A percentile compares a stretch with the other conserved stretches of the same genome.
phyloP scores from a whole-genome alignment of 2,113 vertebrate species.

The Acrocephalus arundinaceus region DNA sequence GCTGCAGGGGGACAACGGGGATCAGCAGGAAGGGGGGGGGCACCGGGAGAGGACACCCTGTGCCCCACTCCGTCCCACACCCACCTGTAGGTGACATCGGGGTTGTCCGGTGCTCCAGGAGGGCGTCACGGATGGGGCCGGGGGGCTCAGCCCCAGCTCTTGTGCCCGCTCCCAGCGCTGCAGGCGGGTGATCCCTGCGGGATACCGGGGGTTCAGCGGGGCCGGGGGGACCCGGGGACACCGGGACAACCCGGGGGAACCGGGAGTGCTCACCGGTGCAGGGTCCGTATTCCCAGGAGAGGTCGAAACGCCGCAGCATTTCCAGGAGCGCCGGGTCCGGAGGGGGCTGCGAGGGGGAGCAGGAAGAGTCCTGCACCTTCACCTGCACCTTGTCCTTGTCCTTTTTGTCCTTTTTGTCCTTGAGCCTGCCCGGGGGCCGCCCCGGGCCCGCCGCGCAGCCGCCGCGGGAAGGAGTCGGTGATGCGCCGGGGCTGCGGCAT shows the following conservation, averaged over 20 bases:
- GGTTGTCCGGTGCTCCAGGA: neutral
- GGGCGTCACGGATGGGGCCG: neutral
- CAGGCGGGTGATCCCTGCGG: neutral
- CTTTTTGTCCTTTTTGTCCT: neutral
- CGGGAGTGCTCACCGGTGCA: neutral
- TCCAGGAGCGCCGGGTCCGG: neutral
- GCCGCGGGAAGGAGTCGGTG: neutral
- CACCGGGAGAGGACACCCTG: neutral
- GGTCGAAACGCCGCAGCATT: constrained; percentile 14
- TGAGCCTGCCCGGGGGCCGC: neutral
- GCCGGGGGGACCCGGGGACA: too few relatives aligned
- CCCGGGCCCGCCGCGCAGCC: neutral
- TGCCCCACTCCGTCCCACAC: neutral
- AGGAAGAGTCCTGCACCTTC: neutral
- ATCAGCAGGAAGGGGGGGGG: neutral
- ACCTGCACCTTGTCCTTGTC: neutral
- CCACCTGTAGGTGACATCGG: neutral
- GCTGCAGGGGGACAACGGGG: neutral
- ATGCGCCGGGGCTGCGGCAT: neutral
- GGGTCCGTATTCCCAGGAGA: neutral
- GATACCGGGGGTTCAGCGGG: neutral
- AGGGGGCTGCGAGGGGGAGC: neutral
- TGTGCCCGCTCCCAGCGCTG: neutral
- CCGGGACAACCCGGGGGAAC: neutral
- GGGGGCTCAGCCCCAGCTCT: neutral